Percentiles rank a stretch among this genome's conserved stretches.
Evolutionary conservation across 2,113 vertebrate genomes (phyloP).

Genomic region (Tonatia bakeri): DNA sequence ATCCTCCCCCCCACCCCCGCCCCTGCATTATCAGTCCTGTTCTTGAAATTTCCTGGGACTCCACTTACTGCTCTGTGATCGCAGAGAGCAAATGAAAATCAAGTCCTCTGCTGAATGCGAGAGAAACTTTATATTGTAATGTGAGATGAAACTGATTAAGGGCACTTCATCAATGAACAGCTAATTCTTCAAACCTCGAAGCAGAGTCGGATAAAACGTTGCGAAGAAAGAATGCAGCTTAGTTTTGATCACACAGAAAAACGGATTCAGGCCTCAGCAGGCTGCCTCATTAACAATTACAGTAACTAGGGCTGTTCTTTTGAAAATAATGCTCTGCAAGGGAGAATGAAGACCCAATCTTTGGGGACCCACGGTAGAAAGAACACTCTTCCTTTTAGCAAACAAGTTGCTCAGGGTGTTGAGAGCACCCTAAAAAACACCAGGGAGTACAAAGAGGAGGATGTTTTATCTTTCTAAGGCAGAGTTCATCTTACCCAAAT

Average conservation of each 20-base stretch:
- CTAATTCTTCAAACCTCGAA: conserved; percentile 44
- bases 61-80: conserved; percentile 48
- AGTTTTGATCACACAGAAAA: conserved; percentile 37
- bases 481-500: background rate
- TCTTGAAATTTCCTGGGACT: conserved; percentile 52
- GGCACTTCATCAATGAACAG: conserved; percentile 54
- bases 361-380: background rate
- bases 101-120: conserved; percentile 47
- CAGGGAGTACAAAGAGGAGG: background rate
- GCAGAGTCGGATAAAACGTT: background rate
- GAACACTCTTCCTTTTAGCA: background rate
- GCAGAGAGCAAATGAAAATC: conserved; percentile 49
- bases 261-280: background rate
- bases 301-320: background rate
- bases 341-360: background rate
- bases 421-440: background rate
- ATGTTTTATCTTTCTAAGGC: background rate
- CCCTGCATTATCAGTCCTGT: conserved; percentile 16
- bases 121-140: conserved; percentile 50
- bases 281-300: conserved; percentile 9
- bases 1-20: background rate
- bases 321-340: background rate
- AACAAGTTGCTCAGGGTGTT: background rate
- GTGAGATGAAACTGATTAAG: conserved; percentile 63
- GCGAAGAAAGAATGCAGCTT: background rate